phyloP scores from a whole-genome alignment of 2,113 vertebrate species.

The Cebidichthys violaceus region DNA sequence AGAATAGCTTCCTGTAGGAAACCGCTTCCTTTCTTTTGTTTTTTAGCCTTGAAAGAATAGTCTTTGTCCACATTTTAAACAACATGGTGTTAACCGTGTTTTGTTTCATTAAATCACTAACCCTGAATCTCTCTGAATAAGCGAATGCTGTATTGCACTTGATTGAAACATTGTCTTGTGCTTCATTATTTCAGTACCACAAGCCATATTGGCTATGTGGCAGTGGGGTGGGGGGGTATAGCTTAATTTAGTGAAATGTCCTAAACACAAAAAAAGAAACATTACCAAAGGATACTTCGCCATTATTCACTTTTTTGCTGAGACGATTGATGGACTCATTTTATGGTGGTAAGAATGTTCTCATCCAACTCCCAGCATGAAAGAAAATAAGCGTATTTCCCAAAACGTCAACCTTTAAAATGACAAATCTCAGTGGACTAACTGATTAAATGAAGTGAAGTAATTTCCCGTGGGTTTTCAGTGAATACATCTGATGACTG shows the following conservation, averaged over 20 bases:
- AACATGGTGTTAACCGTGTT: not conserved
- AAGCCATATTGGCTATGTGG: not conserved
- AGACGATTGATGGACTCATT: not conserved
- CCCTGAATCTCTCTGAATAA: not conserved
- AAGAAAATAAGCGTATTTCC: not conserved
- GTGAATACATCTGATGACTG: constrained; percentile 13
- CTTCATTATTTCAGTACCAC: not conserved
- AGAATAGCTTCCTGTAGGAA: not conserved
- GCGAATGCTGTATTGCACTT: not conserved
- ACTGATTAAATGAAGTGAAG: constrained; percentile 14
- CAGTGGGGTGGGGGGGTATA: not conserved
- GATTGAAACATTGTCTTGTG: not conserved
- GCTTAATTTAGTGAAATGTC: not conserved
- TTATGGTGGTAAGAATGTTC: not conserved
- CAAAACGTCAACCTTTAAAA: constrained; percentile 25
- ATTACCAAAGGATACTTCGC: not conserved
- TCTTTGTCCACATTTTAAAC: not conserved
- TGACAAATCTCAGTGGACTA: constrained; percentile 10
- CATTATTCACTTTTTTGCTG: not conserved
- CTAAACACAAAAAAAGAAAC: not conserved
- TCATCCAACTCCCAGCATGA: not conserved
- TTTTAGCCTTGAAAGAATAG: not conserved
- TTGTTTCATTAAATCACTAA: not conserved
- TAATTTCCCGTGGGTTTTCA: constrained; percentile 16
- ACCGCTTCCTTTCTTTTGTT: constrained; percentile 40